Evolutionary conservation across 2,113 vertebrate genomes (phyloP).

Genomic region (Numida meleagris): DNA sequence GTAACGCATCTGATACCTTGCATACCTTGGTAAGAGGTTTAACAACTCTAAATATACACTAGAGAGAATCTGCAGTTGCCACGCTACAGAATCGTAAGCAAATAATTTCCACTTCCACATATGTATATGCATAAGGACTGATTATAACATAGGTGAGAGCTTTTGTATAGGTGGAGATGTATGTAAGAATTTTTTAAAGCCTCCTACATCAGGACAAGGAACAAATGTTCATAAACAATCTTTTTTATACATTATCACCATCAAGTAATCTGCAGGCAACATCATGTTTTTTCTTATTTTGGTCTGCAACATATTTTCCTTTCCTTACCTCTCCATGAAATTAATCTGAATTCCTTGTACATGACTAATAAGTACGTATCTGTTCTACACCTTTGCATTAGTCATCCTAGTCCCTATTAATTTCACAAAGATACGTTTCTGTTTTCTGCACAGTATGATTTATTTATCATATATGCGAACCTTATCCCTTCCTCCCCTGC

Average conservation of each 20-base stretch:
- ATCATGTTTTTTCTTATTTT: rapidly evolving
- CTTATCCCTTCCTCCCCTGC: not conserved
- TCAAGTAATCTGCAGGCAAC: not conserved
- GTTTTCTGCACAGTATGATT: not conserved
- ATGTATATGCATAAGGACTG: rapidly evolving
- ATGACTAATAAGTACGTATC: not conserved
- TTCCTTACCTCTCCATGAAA: not conserved
- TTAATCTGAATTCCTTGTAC: not conserved
- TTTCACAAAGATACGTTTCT: not conserved
- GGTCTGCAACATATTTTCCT: not conserved
- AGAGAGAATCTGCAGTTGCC: not conserved
- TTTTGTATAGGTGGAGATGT: rapidly evolving
- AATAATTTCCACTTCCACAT: not conserved
- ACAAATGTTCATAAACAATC: not conserved
- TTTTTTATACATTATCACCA: not conserved
- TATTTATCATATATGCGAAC: not conserved
- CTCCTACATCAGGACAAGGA: not conserved
- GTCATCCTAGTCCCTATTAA: not conserved
- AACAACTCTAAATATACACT: rapidly evolving
- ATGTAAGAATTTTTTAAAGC: not conserved
- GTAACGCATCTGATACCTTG: rapidly evolving
- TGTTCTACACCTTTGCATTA: not conserved
- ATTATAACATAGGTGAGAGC: not conserved
- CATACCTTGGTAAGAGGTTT: not conserved
- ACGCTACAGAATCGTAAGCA: not conserved